Percentiles rank a stretch among this genome's conserved stretches.
Evolutionary conservation across 2,888 invertebrate species (phyloP).

Genomic region (Agrochola macilenta): DNA sequence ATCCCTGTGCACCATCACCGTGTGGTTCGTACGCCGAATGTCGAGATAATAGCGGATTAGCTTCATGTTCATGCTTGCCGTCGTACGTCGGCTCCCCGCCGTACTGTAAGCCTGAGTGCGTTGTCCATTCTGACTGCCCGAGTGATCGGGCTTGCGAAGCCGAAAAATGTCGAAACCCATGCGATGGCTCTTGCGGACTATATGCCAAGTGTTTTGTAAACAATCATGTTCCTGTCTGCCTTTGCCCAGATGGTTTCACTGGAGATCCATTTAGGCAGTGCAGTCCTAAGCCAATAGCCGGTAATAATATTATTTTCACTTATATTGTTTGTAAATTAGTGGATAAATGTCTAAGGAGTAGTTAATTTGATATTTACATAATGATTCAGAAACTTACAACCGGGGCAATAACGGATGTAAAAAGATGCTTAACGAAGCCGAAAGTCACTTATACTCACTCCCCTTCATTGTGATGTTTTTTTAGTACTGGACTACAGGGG

Average conservation of each 20-base stretch:
- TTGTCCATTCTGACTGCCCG: conserved; percentile 92
- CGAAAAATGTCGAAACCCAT: conserved; percentile 93
- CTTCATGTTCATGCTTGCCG: conserved; percentile 93
- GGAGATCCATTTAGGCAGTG: conserved; percentile 94
- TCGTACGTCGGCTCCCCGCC: conserved; percentile 92
- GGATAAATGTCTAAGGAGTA: neutral
- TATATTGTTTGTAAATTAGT: neutral
- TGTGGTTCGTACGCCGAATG: conserved; percentile 94
- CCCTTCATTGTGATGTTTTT: neutral
- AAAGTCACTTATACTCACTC: neutral
- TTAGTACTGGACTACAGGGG: neutral
- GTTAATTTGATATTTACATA: neutral
- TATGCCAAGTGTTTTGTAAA: conserved; percentile 92
- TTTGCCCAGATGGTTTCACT: conserved; percentile 92
- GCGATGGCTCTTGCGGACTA: conserved; percentile 92
- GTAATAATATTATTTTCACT: conserved; percentile 66
- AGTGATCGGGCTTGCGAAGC: conserved; percentile 92
- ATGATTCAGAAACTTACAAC: neutral
- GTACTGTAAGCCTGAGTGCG: conserved; percentile 92
- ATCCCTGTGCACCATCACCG: conserved; percentile 94
- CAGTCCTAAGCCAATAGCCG: conserved; percentile 87
- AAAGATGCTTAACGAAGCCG: neutral
- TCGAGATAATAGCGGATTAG: conserved; percentile 92
- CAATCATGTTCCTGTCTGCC: conserved; percentile 94
- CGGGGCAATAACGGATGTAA: neutral